Percentiles rank a stretch among this genome's conserved stretches.
Conservation (phyloP, 2,797 vertebrate genomes). For the Podargus strigoides region DNA sequence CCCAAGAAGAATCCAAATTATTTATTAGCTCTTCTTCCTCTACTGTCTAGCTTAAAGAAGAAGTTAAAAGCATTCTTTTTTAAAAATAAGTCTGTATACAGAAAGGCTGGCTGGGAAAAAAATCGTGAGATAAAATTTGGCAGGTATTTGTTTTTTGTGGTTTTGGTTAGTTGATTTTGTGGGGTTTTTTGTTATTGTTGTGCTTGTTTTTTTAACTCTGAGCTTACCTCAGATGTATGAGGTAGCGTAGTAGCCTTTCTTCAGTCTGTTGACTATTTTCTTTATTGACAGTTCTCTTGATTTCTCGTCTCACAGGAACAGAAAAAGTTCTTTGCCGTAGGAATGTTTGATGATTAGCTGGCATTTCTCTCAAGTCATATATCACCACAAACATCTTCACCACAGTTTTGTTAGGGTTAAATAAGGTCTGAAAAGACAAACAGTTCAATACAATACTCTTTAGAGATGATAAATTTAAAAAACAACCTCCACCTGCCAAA, state of each 20-base stretch:
- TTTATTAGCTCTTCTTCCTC: background rate
- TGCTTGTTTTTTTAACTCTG: background rate
- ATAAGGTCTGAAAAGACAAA: slow-evolving; percentile 90
- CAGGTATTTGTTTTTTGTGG: background rate
- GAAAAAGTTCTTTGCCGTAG: slow-evolving; percentile 98
- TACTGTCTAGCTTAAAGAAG: background rate
- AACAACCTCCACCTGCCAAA: background rate
- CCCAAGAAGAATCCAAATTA: background rate
- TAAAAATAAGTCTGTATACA: background rate
- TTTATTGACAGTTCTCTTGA: slow-evolving; percentile 83
- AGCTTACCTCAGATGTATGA: slow-evolving; percentile 95
- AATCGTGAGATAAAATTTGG: background rate
- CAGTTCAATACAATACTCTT: background rate
- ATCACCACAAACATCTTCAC: slow-evolving; percentile 99
- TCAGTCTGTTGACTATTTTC: slow-evolving; percentile 80
- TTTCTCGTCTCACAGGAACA: slow-evolving; percentile 91
- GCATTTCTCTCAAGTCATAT: slow-evolving; percentile 96
- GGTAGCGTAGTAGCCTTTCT: slow-evolving; percentile 95
- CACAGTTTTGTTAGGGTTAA: slow-evolving; percentile 99
- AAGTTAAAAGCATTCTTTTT: background rate
- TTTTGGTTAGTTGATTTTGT: background rate
- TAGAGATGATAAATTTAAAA: background rate
- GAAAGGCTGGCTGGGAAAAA: background rate
- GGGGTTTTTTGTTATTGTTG: background rate
- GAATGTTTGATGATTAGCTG: slow-evolving; percentile 98